Percentiles rank a stretch among this genome's conserved stretches.
Conservation (phyloP, 2,113 vertebrate species). For the Petroica traversi region DNA sequence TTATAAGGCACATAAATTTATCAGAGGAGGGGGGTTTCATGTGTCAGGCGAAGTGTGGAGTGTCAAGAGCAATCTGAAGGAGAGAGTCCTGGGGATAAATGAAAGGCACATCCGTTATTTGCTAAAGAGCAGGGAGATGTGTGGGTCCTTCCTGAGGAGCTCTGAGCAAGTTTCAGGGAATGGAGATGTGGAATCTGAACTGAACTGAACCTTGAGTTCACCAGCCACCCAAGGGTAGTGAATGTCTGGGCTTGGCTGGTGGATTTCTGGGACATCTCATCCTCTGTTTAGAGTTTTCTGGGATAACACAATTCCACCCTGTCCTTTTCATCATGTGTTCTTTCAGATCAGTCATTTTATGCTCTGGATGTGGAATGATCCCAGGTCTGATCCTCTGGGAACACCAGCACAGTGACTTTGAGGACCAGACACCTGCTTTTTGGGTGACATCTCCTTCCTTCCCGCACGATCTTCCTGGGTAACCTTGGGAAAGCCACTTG, state of each 20-base stretch:
- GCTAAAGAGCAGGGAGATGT: background rate
- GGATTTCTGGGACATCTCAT: background rate
- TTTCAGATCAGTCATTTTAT: background rate
- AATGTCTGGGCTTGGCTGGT: background rate
- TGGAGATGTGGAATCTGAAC: background rate
- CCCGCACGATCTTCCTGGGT: background rate
- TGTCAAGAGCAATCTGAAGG: slow-evolving; percentile 54
- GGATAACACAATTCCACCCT: background rate
- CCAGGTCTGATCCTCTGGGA: background rate
- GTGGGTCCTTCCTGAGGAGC: background rate
- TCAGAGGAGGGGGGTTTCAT: background rate
- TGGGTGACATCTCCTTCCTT: background rate
- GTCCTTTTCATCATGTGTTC: background rate
- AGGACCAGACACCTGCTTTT: background rate
- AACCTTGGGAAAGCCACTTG: background rate
- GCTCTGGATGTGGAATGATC: background rate
- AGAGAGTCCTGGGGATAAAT: background rate
- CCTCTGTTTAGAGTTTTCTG: background rate
- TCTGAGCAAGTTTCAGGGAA: background rate
- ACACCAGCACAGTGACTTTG: accelerated
- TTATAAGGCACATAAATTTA: slow-evolving; percentile 45
- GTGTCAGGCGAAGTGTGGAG: slow-evolving; percentile 52
- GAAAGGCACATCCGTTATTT: background rate
- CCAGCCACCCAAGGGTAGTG: background rate
- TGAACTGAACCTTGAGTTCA: background rate